Percentiles rank a stretch among this genome's conserved stretches.
Evolutionary conservation across 37 sponge, comb jelly and placozoan genomes (phyloP).

Genomic region (Aphrocallistes beatrix): DNA sequence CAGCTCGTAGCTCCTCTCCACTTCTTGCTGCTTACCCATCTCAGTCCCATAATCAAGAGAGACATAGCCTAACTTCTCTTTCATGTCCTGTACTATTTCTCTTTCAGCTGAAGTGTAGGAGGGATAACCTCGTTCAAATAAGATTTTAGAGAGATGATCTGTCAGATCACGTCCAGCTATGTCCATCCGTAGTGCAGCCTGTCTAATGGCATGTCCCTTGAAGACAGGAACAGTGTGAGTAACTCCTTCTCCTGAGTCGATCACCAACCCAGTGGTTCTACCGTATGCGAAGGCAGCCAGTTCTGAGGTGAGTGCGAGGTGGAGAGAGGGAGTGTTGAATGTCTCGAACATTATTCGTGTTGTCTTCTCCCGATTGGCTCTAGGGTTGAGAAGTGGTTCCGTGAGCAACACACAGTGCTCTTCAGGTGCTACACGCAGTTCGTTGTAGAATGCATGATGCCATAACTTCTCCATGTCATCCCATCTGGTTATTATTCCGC

Average conservation of each 20-base stretch:
- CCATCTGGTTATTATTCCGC: conserved; percentile 23
- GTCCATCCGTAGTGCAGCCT: conserved; percentile 38
- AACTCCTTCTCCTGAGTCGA: conserved; percentile 39
- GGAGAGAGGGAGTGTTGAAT: conserved; percentile 35
- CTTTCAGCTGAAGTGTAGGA: conserved; percentile 25
- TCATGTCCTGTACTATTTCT: conserved; percentile 20
- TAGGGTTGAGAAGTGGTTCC: conserved; percentile 21
- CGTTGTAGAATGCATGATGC: conserved; percentile 39
- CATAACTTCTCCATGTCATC: conserved; percentile 27
- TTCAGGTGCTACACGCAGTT: conserved; percentile 31
- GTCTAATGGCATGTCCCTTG: conserved; percentile 32
- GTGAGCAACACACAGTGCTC: conserved; percentile 31
- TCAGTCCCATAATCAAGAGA: conserved; percentile 36
- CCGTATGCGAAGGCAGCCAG: conserved; percentile 36
- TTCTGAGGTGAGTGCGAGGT: conserved; percentile 23
- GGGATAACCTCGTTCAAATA: conserved; percentile 31
- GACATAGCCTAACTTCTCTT: conserved; percentile 40
- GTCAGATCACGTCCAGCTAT: conserved; percentile 46
- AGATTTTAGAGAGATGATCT: conserved; percentile 39
- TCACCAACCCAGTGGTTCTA: conserved; percentile 34
- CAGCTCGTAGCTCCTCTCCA: conserved; percentile 42
- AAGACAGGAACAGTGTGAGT: conserved; percentile 33
- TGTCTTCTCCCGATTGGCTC: conserved; percentile 42
- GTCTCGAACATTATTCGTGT: conserved; percentile 54
- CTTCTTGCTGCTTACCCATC: conserved; percentile 27